phyloP scores from a whole-genome alignment of 2,888 invertebrate genomes.

The Dolomedes plantarius region DNA sequence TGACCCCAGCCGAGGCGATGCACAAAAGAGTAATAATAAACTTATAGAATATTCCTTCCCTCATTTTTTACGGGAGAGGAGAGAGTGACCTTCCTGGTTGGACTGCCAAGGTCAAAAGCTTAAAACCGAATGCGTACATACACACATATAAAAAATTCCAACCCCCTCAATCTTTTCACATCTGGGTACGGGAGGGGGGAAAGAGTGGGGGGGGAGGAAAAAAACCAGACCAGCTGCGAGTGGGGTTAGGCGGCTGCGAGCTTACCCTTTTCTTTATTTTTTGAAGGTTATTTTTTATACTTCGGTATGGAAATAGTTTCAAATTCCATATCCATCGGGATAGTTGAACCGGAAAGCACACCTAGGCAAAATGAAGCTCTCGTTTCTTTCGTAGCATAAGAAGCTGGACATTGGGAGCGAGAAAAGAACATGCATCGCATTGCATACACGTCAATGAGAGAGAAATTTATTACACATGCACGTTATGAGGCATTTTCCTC shows the following conservation, averaged over 20 bases:
- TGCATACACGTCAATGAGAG: no score
- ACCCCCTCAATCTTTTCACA: constrained; percentile 37
- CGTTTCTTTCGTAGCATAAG: no score
- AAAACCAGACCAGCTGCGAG: constrained; percentile 64
- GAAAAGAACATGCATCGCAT: no score
- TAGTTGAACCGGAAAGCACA: no score
- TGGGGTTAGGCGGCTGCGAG: not conserved
- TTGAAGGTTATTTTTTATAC: not conserved
- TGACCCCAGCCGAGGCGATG: not conserved
- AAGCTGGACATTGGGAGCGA: no score
- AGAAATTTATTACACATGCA: no score
- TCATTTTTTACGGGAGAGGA: not conserved
- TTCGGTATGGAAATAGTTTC: not conserved
- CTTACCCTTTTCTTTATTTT: not conserved
- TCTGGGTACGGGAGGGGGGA: not conserved
- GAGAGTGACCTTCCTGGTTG: constrained; percentile 47
- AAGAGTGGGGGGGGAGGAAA: not conserved
- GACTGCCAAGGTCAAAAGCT: constrained; percentile 51
- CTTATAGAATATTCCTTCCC: not conserved
- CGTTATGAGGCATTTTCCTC: no score
- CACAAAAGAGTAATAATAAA: not conserved
- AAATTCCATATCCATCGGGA: no score
- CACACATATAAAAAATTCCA: not conserved
- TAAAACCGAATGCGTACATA: constrained; percentile 27
- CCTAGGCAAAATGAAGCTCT: no score